Conservation (phyloP, 2,113 vertebrate species). For the Eurystomus gularis region DNA sequence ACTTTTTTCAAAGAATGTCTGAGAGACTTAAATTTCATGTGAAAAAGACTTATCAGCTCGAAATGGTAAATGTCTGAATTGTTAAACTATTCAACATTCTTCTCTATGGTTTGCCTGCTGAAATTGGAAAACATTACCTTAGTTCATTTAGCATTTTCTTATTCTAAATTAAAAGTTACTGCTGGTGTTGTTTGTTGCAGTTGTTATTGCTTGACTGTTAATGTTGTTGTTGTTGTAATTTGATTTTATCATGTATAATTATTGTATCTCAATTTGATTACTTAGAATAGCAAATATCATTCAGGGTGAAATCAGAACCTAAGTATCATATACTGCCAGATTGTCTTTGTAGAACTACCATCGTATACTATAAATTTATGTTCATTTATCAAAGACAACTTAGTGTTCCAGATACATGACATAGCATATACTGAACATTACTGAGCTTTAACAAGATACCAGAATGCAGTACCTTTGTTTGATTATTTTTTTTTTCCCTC, state of each 20-base stretch:
- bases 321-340: neutral
- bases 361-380: neutral
- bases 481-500: neutral
- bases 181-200: neutral
- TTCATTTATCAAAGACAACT: neutral
- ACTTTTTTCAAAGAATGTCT: neutral
- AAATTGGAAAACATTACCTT: neutral
- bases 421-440: neutral
- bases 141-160: neutral
- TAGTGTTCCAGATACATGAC: fast-evolving
- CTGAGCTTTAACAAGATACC: neutral
- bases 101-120: neutral
- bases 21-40: neutral
- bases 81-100: neutral
- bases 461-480: neutral
- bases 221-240: neutral
- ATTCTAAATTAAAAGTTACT: neutral
- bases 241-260: neutral
- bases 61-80: neutral
- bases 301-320: neutral
- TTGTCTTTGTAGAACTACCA: neutral
- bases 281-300: neutral
- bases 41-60: neutral
- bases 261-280: neutral
- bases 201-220: neutral